A percentile compares a stretch with the other conserved stretches of the same genome.
phyloP scores from a whole-genome alignment of 35 echinoderm and acorn worm genomes.

The Ophiothrix spiculata region DNA sequence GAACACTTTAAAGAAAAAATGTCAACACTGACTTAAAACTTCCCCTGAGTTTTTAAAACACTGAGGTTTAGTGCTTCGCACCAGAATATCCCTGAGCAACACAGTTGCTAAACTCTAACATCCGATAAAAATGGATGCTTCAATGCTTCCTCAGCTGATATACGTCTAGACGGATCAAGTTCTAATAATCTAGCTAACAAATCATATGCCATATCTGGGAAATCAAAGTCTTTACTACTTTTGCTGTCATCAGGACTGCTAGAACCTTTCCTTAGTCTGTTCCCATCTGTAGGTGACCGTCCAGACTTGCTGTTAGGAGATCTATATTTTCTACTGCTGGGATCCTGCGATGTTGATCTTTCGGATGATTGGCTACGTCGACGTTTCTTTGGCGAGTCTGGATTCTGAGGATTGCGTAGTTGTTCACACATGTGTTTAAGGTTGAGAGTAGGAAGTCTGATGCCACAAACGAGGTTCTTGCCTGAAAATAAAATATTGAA shows the following conservation, averaged over 20 bases:
- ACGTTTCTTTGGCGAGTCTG: not conserved
- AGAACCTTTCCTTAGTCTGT: not conserved
- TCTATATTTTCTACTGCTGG: not conserved
- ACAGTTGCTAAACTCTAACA: not conserved
- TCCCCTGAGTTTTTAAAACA: no score
- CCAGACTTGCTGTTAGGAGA: not conserved
- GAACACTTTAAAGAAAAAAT: no score
- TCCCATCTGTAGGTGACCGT: slow-evolving; percentile 9
- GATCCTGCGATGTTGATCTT: not conserved
- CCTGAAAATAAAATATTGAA: slow-evolving; percentile 41
- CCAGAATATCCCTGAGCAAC: no score
- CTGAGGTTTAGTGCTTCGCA: no score
- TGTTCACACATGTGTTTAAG: slow-evolving; percentile 80
- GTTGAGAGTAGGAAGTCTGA: slow-evolving; percentile 63
- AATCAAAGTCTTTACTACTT: not conserved
- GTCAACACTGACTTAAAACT: no score
- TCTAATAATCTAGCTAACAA: slow-evolving; percentile 67
- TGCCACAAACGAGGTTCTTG: slow-evolving; percentile 64
- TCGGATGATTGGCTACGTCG: not conserved
- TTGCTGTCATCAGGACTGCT: not conserved
- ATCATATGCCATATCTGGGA: slow-evolving; percentile 80
- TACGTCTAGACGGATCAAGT: slow-evolving; percentile 69
- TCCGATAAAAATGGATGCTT: slow-evolving; percentile 69
- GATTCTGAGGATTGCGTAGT: slow-evolving; percentile 23
- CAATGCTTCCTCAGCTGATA: slow-evolving; percentile 69